phyloP scores from a whole-genome alignment of 2,888 invertebrate genomes.

The Alloscopus bannaensis region DNA sequence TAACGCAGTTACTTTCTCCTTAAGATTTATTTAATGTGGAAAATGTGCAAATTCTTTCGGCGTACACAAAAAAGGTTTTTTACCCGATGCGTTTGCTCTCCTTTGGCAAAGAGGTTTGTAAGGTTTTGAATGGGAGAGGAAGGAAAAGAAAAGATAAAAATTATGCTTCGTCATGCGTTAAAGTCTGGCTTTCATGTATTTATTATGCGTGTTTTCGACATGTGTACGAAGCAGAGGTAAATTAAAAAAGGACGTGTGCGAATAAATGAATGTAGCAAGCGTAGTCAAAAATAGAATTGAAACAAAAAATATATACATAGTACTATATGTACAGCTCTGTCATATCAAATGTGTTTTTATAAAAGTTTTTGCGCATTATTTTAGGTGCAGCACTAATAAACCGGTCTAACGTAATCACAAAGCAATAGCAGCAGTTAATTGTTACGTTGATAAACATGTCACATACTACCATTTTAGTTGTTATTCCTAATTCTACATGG shows the following conservation, averaged over 20 bases:
- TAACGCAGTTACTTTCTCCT: slow-evolving; percentile 66
- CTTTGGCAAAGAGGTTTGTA: neutral
- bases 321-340: too few species aligned
- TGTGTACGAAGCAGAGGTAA: neutral
- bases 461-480: too few species aligned
- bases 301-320: too few species aligned
- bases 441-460: too few species aligned
- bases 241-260: neutral
- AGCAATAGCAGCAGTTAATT: too few species aligned
- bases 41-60: slow-evolving; percentile 71
- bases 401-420: too few species aligned
- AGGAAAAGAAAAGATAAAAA: slow-evolving; percentile 47
- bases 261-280: neutral
- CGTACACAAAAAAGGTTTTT: slow-evolving; percentile 40
- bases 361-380: too few species aligned
- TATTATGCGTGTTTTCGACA: slow-evolving; percentile 19
- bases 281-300: too few species aligned
- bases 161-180: slow-evolving; percentile 38
- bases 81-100: too few species aligned
- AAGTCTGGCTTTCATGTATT: slow-evolving; percentile 19
- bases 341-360: too few species aligned
- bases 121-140: neutral
- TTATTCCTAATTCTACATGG: too few species aligned
- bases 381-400: too few species aligned
- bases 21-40: slow-evolving; percentile 71